Evolutionary conservation across 2,797 vertebrate genomes (phyloP), one percentile per base, ranked within the genome.

Genomic region (Gymnoscopelus braueri): DNA sequence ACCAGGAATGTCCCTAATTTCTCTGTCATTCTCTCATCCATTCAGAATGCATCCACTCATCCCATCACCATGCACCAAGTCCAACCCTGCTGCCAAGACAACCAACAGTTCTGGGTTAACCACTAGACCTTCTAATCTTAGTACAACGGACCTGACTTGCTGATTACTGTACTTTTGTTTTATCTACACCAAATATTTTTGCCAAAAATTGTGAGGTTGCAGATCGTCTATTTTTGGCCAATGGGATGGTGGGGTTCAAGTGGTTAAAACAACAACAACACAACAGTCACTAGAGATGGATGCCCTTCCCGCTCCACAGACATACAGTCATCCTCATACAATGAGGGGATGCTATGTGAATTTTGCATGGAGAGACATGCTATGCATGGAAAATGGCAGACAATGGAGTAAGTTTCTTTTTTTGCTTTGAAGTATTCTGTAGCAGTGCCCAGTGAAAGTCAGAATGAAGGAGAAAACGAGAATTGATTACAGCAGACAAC

Each of bases 341-440:
- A 70, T 79, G 81, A 79, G 54, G 32, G 23, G 59, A 69, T 62
- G 64, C 26, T 53, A 67, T 67, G 66, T 56, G 70, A 69, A 81
- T 67, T 54, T 7, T 9, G 19, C 55, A 66, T 66, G 24, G 49
- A 56, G 39, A 60, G 62, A 24, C 23, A 13, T 48, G 39, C 39
- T 44, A 61, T 0, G 12, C 62, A 14, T 13, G 3, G 32, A 3
- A 62, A 75, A 63, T 13, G 1, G 23, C 19, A 75, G 24, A 72
- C 72, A 44, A 44, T 44, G 9, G 39, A 2, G 61, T 9, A 1
- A 71, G 39, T 32, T 19, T 13, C 19, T 35, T 58, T 66, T 54
- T 67, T 64, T 77, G 47, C 61, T 65, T 49, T 1, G 52, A 15
- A 52, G 35, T 51, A 24, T 54, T 69, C 70, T 63, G 13, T 53